Evolutionary conservation across 2,797 vertebrate genomes (phyloP).

Genomic region (Notolabrus celidotus): DNA sequence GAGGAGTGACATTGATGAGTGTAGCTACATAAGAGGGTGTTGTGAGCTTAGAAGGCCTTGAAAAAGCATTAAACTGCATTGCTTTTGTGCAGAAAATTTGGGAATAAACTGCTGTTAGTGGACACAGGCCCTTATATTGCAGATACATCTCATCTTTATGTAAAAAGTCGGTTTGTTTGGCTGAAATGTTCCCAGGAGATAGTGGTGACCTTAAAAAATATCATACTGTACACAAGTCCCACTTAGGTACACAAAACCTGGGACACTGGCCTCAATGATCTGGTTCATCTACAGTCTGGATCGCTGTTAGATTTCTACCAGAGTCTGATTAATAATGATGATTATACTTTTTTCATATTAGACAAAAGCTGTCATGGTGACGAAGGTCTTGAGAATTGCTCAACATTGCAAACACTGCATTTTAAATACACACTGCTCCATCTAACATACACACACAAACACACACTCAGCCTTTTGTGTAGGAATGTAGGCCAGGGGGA

Average conservation of each 20-base stretch:
- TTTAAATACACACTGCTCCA: constrained; percentile 19
- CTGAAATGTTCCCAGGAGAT: constrained; percentile 25
- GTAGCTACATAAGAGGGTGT: too few relatives aligned
- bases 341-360: background rate
- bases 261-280: constrained; percentile 12
- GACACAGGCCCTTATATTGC: too few relatives aligned
- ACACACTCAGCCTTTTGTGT: constrained; percentile 40
- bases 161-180: too few relatives aligned
- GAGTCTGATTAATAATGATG: background rate
- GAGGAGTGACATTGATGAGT: too few relatives aligned
- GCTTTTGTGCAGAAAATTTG: too few relatives aligned
- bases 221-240: constrained; percentile 25
- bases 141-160: too few relatives aligned
- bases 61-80: too few relatives aligned
- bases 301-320: background rate
- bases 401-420: constrained; percentile 8
- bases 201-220: constrained; percentile 18
- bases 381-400: constrained; percentile 1
- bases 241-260: constrained; percentile 5
- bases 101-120: too few relatives aligned
- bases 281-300: background rate
- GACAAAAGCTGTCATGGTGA: background rate
- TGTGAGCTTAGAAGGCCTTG: too few relatives aligned
- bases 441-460: constrained; percentile 12
- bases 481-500: constrained; percentile 52